Conservation (phyloP, 2,888 invertebrate species). For the Heteromurus nitidus region DNA sequence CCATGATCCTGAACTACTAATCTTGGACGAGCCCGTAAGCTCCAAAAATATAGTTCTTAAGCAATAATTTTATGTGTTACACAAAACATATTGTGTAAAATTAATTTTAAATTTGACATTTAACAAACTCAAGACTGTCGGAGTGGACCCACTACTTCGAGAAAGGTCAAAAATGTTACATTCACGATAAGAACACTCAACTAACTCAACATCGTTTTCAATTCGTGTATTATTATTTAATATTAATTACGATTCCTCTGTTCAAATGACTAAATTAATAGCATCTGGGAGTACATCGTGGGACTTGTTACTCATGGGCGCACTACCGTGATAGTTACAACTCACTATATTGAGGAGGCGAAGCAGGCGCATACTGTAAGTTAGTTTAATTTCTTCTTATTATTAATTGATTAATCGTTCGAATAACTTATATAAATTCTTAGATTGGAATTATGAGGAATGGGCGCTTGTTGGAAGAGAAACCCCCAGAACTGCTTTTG, state of each 20-base stretch:
- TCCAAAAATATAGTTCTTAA: not conserved
- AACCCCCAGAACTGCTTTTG: not conserved
- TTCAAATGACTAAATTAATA: conserved; percentile 6
- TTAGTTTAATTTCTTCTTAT: too few relatives aligned
- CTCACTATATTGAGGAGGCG: conserved; percentile 69
- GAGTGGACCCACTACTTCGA: conserved; percentile 91
- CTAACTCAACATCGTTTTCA: too few relatives aligned
- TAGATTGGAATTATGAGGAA: too few relatives aligned
- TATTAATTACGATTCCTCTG: too few relatives aligned
- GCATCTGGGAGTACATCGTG: conserved; percentile 65
- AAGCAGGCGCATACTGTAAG: conserved; percentile 41
- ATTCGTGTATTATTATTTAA: too few relatives aligned
- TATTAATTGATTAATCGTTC: too few relatives aligned
- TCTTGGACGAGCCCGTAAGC: conserved; percentile 86
- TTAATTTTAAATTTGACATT: not conserved
- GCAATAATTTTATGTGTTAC: not conserved
- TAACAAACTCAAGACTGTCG: conserved; percentile 78
- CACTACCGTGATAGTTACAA: conserved; percentile 67
- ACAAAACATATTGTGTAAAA: not conserved
- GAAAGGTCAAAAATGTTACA: conserved; percentile 81
- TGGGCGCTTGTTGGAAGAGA: too few relatives aligned
- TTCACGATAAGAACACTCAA: too few relatives aligned
- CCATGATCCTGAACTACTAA: conserved; percentile 79
- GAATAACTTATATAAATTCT: too few relatives aligned
- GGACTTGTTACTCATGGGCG: conserved; percentile 46